Evolutionary conservation across 2,888 invertebrate species (phyloP), one percentile per base, ranked within the genome.

Genomic region (Volucella bombylans): DNA sequence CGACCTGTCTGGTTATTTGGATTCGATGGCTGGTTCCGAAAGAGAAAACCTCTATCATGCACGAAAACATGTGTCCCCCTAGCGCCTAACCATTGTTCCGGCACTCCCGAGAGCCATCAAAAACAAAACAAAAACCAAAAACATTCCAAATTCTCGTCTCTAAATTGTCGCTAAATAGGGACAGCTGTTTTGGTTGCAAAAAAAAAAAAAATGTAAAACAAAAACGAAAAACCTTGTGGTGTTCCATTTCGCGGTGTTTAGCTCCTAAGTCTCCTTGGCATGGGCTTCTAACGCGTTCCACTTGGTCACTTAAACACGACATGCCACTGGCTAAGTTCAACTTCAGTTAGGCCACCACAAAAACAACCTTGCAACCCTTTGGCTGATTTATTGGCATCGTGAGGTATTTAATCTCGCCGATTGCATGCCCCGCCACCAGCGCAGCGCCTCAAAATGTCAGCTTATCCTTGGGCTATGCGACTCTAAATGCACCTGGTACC

Each of bases 361-460:
- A 64, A 72, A 67, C 18, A 52, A 64, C 54, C 57, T 55, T 45
- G 14, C 57, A 76, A 14, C 72, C 85, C 80, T 61, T 76, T 68
- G 72, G 85, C 85, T 85, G 85, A 85, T 85, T 85, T 85, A 85
- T 85, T 80, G 61, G 67, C 57, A 47, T 76, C 62, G 43, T 77
- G 80, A 77, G 76, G 85, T 54, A 85, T 81, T 85, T 81, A 81
- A 85, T 85, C 85, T 80, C 41, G 39, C 67, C 77, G 76, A 85
- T 85, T 65, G 45, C 38, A 69, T 59, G 64, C 59, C 43, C 62
- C 57, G 55, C 45, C 65, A 54, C 59, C 59, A 59, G 43, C 52
- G 52, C 41, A n/a, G n/a, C 31, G 54, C 31, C 50, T 61, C 43
- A 64, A 59, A 64, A 49, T 62, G 65, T 72, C 52, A 43, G 39